Evolutionary conservation across 2,888 invertebrate species (phyloP), one percentile per base, ranked within the genome.

Genomic region (Ditula angustiorana): DNA sequence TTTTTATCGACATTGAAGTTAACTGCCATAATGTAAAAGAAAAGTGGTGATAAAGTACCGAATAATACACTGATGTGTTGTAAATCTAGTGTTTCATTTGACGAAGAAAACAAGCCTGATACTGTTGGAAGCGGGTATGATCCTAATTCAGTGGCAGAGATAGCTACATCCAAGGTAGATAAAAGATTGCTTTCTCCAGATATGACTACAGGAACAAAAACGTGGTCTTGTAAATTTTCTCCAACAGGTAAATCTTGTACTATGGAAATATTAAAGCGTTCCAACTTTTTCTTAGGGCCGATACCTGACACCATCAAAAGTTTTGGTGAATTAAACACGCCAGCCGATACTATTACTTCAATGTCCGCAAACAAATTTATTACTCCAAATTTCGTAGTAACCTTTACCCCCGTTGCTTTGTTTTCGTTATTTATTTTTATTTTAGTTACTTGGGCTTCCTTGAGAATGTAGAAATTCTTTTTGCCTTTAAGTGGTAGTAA

Each of bases 41-140:
- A 35, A 10, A 61, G 10, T 13, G 61, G 61, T 4, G 44, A 55
- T 44, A 55, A n/a, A 19, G 53, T n/a, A 7, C 61, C 61, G 24
- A 61, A 61, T n/a, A 33, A 16, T 1, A 33, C 7, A n/a, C 44
- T 61, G 35, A 46, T 13, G 10, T 55, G 61, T 33, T 23, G 24
- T 2, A 61, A 85, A 1, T 93, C 91, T 0, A 77, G 5, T n/a
- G 7, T 13, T 2, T 33, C 61, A 0, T 24, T 21, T 19, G 53
- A 53, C 1, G 55, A 53, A 10, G 61, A 19, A 7, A 61, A 61
- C 2, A 8, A 2, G 3, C 61, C 61, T 13, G 53, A 16, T 1
- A 47, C 11, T 13, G 23, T 7, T 0, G 64, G 56, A 11, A 23
- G 10, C 0, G 63, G 58, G 33, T 53, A 55, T n/a, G 58, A 30